Evolutionary conservation across 2,888 invertebrate genomes (phyloP), one percentile per base, ranked within the genome.

Genomic region (Isoperla grammatica): DNA sequence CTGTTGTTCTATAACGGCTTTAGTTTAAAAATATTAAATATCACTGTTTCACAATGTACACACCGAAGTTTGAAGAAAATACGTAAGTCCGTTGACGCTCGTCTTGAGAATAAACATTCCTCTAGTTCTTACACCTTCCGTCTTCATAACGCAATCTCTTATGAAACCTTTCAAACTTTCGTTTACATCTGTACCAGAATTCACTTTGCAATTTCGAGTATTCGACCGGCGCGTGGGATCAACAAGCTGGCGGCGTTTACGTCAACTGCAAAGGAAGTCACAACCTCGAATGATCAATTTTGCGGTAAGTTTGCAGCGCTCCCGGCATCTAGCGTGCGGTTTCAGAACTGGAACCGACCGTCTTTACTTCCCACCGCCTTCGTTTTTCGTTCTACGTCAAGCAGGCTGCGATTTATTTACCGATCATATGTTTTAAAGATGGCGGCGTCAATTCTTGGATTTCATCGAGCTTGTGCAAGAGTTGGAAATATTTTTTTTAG

Each of bases 151-250:
- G 29, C 29, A 29, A 29, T 29, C 29, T 29, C 29, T 29, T 29
- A 29, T 29, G 29, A 29, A 29, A 29, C 29, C 29, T 29, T 29
- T 29, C 29, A 29, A 29, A 29, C 29, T 29, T 74, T 70, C 72
- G 73, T 69, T 65, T 71, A 72, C 64, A 71, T 67, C 57, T 72
- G 74, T 65, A 71, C 71, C 66, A 45, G 65, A 64, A 48, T 68
- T 64, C 56, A 71, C 56, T 49, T 67, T 66, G 54, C 45, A 66
- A 39, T 17, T 39, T 19, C 20, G 39, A n/a, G 15, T 68, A 65
- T 68, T 71, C 19, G 63, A 42, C 58, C 55, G 60, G 53, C 63
- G 63, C 63, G 63, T 63, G 61, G 55, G 56, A 45, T 45, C 54
- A 29, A 29, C 29, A 29, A 29, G 29, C 29, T 29, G 8, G 29